A percentile compares a stretch with the other conserved stretches of the same genome.
Conservation (phyloP, 2,888 invertebrate species). For the Heliothis peltigera region DNA sequence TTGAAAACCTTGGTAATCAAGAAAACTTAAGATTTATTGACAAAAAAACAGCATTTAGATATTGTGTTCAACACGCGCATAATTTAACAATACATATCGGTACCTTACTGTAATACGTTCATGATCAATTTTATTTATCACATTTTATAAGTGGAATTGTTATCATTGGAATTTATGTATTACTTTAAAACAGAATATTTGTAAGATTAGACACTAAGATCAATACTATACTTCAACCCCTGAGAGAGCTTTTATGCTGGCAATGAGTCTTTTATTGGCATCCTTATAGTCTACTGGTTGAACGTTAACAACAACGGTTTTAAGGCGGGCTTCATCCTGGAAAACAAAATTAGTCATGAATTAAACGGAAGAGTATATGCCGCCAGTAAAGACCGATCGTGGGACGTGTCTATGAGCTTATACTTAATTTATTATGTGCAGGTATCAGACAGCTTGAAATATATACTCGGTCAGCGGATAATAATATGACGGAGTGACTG, state of each 20-base stretch:
- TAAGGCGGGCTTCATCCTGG: slow-evolving; percentile 95
- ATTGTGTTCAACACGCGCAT: slow-evolving; percentile 32
- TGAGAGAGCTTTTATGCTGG: slow-evolving; percentile 92
- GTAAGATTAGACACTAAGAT: slow-evolving; percentile 2
- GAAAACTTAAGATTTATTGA: slow-evolving; percentile 34
- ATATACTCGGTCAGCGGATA: too few species aligned
- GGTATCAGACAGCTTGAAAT: too few species aligned
- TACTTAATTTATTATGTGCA: too few species aligned
- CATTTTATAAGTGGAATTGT: slow-evolving; percentile 19
- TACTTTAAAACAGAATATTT: not conserved
- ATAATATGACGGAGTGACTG: too few species aligned
- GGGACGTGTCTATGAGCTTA: too few species aligned
- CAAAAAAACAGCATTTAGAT: slow-evolving; percentile 12
- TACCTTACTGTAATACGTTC: slow-evolving; percentile 36
- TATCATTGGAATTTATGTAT: not conserved
- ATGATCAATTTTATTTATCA: slow-evolving; percentile 55
- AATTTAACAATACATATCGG: slow-evolving; percentile 40
- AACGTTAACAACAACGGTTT: slow-evolving; percentile 92
- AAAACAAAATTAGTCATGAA: slow-evolving; percentile 61
- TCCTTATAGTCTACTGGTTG: slow-evolving; percentile 94
- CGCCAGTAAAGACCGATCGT: too few species aligned
- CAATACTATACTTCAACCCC: slow-evolving; percentile 86
- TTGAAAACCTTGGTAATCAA: slow-evolving; percentile 4
- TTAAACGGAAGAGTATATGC: too few species aligned
- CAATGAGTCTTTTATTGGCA: slow-evolving; percentile 92